Conservation (phyloP, 2,888 invertebrate species). For the Drosophila nr. fundita region DNA sequence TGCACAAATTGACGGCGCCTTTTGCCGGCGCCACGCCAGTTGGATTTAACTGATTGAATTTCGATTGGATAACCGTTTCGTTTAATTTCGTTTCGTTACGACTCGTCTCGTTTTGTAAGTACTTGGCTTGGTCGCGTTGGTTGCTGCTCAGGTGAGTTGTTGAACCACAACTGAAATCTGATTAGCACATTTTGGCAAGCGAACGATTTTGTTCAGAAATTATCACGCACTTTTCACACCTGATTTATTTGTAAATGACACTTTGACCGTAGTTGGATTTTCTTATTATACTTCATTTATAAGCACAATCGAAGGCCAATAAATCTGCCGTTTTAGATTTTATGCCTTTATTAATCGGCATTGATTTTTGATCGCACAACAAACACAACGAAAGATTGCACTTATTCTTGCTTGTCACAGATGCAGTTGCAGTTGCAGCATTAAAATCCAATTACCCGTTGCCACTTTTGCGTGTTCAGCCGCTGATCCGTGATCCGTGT, state of each 20-base stretch:
- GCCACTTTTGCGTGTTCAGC: slow-evolving; percentile 15
- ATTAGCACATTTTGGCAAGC: slow-evolving; percentile 76
- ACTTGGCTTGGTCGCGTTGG: slow-evolving; percentile 21
- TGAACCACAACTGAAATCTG: slow-evolving; percentile 76
- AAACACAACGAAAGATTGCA: slow-evolving; percentile 26
- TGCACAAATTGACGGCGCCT: slow-evolving; percentile 67
- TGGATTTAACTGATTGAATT: slow-evolving; percentile 57
- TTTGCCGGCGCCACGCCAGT: slow-evolving; percentile 63
- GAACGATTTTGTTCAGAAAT: slow-evolving; percentile 68
- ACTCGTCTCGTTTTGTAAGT: slow-evolving; percentile 10
- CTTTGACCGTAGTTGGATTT: slow-evolving; percentile 18
- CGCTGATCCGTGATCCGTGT: slow-evolving; percentile 50
- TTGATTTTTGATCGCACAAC: slow-evolving; percentile 25
- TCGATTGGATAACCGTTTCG: slow-evolving; percentile 32
- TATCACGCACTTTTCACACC: slow-evolving; percentile 83
- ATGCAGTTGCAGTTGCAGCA: slow-evolving; percentile 28
- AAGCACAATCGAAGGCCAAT: slow-evolving; percentile 2
- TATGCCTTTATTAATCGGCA: slow-evolving; percentile 20
- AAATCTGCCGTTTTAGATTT: slow-evolving; percentile 7
- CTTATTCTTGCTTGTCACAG: slow-evolving; percentile 21
- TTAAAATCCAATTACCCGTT: slow-evolving; percentile 54
- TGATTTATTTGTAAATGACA: slow-evolving; percentile 57
- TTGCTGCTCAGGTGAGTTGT: slow-evolving; percentile 43
- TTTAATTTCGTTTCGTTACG: slow-evolving; percentile 5
- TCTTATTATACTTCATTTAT: slow-evolving; percentile 6